Evolutionary conservation across 1,140 invertebrate species (phyloP).

Genomic region (Nilaparvata lugens): DNA sequence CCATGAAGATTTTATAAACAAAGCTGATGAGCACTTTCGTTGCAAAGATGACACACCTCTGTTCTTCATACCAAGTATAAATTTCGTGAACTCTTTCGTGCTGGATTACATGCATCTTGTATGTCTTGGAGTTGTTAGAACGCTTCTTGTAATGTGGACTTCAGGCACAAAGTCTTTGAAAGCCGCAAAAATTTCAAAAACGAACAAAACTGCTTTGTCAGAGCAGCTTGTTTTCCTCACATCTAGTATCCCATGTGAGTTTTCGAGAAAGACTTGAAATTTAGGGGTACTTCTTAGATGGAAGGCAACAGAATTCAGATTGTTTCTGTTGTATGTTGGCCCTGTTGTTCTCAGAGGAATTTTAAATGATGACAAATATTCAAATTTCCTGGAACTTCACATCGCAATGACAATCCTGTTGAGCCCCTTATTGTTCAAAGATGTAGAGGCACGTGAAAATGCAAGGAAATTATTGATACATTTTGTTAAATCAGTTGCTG

Average conservation of each 20-base stretch:
- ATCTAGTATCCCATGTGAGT: not conserved
- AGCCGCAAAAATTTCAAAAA: no score
- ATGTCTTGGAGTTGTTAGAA: constrained; percentile 36
- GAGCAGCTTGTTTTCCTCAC: no score
- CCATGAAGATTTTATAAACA: constrained; percentile 23
- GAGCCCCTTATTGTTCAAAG: no score
- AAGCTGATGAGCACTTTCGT: constrained; percentile 32
- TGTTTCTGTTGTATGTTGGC: constrained; percentile 34
- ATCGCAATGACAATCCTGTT: constrained; percentile 27
- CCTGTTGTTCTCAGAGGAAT: constrained; percentile 26
- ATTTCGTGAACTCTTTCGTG: constrained; percentile 25
- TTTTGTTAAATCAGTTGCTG: no score
- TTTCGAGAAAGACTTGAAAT: not conserved
- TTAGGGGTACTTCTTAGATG: constrained; percentile 20
- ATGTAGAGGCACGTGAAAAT: no score
- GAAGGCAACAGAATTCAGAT: constrained; percentile 36
- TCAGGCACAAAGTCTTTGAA: no score
- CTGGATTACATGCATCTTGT: constrained; percentile 28
- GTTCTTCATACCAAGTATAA: constrained; percentile 21
- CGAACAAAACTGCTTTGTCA: no score
- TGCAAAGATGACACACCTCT: constrained; percentile 27
- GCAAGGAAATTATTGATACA: no score
- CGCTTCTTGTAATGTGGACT: constrained; percentile 31
- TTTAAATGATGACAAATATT: not conserved
- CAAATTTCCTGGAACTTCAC: constrained; percentile 21